A percentile compares a stretch with the other conserved stretches of the same genome.
These are phyloP conservation scores for Rhynchophorus ferrugineus DNA, from an alignment of 1,140 invertebrate species.

Conservation along the genomic window DNA sequence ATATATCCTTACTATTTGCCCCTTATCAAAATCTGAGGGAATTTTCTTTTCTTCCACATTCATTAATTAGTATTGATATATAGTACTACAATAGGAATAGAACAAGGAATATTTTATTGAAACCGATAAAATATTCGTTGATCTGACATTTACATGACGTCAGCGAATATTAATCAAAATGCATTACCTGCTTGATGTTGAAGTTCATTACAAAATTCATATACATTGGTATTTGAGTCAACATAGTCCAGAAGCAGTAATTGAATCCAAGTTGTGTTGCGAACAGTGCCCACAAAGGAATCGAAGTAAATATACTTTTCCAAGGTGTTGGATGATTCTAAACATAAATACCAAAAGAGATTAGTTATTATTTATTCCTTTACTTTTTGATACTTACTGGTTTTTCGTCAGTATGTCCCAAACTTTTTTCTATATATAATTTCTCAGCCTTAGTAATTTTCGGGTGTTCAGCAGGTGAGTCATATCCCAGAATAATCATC, in stretches of 20 bases:
- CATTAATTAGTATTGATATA: too few relatives aligned
- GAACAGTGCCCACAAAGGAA: slow-evolving; percentile 76
- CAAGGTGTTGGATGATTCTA: slow-evolving; percentile 54
- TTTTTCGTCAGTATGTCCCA: slow-evolving; percentile 1
- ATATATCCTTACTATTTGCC: too few relatives aligned
- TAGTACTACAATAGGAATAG: too few relatives aligned
- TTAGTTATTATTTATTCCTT: too few relatives aligned
- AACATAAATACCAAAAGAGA: too few relatives aligned
- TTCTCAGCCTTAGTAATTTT: slow-evolving; percentile 53
- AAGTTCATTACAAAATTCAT: slow-evolving; percentile 59
- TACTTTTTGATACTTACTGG: neutral
- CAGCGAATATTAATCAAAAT: too few relatives aligned
- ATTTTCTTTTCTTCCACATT: too few relatives aligned
- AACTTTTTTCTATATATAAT: slow-evolving; percentile 37
- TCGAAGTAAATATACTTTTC: slow-evolving; percentile 63
- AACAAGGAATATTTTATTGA: too few relatives aligned
- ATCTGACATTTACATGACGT: too few relatives aligned
- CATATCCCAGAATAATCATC: slow-evolving; percentile 56
- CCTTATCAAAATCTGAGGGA: too few relatives aligned
- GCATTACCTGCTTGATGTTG: neutral
- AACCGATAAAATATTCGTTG: too few relatives aligned
- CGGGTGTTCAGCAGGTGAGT: slow-evolving; percentile 53
- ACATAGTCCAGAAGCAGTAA: slow-evolving; percentile 88
- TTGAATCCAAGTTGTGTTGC: slow-evolving; percentile 77
- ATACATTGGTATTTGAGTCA: slow-evolving; percentile 87